A percentile compares a stretch with the other conserved stretches of the same genome.
Conservation (phyloP, 1,140 invertebrate genomes). For the silkworm (Bombyx mori) region DNA sequence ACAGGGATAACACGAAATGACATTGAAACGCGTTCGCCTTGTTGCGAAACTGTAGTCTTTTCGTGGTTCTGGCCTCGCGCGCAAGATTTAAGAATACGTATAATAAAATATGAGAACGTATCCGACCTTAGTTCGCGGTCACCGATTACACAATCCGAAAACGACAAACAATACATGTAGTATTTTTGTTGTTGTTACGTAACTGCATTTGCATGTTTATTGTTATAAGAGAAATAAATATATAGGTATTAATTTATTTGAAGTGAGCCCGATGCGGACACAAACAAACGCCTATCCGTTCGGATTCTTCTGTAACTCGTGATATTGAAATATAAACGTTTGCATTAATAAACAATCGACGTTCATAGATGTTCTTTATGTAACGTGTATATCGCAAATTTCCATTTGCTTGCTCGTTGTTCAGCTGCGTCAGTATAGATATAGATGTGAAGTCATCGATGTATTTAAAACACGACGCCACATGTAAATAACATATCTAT, state of each 20-base stretch:
- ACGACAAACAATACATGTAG: conserved; percentile 49
- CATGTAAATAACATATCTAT: conserved; percentile 1
- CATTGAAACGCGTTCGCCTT: conserved; percentile 46
- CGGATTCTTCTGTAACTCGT: too few species aligned
- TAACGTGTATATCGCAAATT: too few species aligned
- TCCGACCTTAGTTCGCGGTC: conserved; percentile 63
- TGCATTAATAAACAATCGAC: too few species aligned
- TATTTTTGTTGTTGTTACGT: conserved; percentile 26
- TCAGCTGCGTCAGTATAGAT: too few species aligned
- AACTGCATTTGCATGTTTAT: conserved; percentile 23
- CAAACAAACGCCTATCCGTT: too few species aligned
- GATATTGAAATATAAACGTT: too few species aligned
- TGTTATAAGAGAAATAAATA: conserved; percentile 14
- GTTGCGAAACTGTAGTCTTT: conserved; percentile 67
- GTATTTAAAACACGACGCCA: conserved; percentile 27
- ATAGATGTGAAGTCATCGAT: conserved; percentile 41
- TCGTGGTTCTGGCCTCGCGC: conserved; percentile 58
- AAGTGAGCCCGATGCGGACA: too few species aligned
- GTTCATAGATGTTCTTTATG: too few species aligned
- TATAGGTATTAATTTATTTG: too few species aligned
- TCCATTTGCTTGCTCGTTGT: too few species aligned
- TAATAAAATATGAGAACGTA: conserved; percentile 66
- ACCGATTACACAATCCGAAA: conserved; percentile 49
- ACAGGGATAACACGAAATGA: conserved; percentile 43
- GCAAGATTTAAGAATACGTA: conserved; percentile 64